Evolutionary conservation across 37 sponge, comb jelly and placozoan species (phyloP), one percentile per base, ranked within the genome.

Genomic region (Axinella damicornis): DNA sequence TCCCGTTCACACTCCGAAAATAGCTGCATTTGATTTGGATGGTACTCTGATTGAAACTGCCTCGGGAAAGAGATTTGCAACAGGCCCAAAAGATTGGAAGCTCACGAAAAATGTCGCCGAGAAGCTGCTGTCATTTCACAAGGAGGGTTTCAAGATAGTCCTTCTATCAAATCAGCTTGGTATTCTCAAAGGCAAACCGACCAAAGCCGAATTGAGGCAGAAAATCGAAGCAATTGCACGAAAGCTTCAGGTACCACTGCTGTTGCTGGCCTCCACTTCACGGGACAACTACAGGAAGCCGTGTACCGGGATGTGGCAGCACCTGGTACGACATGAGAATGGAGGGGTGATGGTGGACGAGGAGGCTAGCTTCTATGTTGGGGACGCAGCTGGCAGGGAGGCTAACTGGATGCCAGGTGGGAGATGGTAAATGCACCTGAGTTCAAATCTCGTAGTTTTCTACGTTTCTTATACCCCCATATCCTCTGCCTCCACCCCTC

Each of bases 341-440:
- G 87, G 84, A 13, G 60, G 79, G 38, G 69, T 87, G 35, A 67
- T 27, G 2, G 66, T 89, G 0, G 80, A 90, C 33, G 30, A 69
- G 74, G 53, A 57, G 27, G 62, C 73, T 17, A 81, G 81, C 52
- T 95, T 90, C 71, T 97, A 91, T 76, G 91, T 95, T 38, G 98
- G 98, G 53, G 96, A 97, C 86, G 95, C 95, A n/a, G 98, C 98
- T 21, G 98, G 98, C 5, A 84, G 98, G 55, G 71, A 67, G 22
- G 87, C 59, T 25, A 61, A 67, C 5, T 93, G 94, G 94, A 76
- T 39, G n/a, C 83, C 83, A 53, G 90, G 89, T 76, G 59, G 31
- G 65, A 46, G 46, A 46, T 46, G 46, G 46, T 46, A 9, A n/a
- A n/a, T n/a, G n/a, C n/a, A n/a, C n/a, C n/a, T n/a, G n/a, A n/a